Percentiles rank a stretch among this genome's conserved stretches.
Conservation (phyloP, 2,888 invertebrate species). For the Lomographa bimaculata region DNA sequence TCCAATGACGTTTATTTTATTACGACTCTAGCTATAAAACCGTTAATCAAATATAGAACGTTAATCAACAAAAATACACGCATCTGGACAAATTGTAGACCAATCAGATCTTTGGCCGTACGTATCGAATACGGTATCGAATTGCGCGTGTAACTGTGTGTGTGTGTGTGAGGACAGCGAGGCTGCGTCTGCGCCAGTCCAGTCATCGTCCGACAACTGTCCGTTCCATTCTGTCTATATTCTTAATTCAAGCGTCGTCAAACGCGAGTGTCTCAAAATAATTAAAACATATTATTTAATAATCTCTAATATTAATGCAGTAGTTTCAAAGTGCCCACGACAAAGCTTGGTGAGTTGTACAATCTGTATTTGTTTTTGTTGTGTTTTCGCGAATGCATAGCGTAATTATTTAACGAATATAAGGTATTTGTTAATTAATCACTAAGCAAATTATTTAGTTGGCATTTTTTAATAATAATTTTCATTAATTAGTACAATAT, state of each 20-base stretch:
- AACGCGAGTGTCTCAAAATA: constrained; percentile 22
- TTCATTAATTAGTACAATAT: no score
- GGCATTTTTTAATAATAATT: no score
- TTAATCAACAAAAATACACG: constrained; percentile 31
- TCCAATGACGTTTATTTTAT: no score
- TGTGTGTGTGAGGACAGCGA: constrained; percentile 45
- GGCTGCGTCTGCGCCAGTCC: constrained; percentile 49
- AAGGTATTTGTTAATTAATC: no score
- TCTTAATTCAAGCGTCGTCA: constrained; percentile 14
- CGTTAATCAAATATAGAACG: constrained; percentile 11
- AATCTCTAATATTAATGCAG: no score
- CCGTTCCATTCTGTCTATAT: constrained; percentile 42
- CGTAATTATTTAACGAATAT: no score
- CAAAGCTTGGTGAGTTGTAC: constrained; percentile 14
- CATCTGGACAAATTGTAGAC: constrained; percentile 46
- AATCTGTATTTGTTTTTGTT: constrained; percentile 10
- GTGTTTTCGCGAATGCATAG: no score
- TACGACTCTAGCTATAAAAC: constrained; percentile 3
- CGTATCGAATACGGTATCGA: constrained; percentile 40
- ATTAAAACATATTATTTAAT: no score
- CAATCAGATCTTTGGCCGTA: constrained; percentile 46
- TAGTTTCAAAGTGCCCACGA: no score
- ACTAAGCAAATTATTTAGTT: no score
- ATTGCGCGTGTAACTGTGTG: constrained; percentile 34
- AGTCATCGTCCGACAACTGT: constrained; percentile 67